Base-by-base conservation (phyloP, 2,888 invertebrate genomes). In the Empis stercorea region DNA sequence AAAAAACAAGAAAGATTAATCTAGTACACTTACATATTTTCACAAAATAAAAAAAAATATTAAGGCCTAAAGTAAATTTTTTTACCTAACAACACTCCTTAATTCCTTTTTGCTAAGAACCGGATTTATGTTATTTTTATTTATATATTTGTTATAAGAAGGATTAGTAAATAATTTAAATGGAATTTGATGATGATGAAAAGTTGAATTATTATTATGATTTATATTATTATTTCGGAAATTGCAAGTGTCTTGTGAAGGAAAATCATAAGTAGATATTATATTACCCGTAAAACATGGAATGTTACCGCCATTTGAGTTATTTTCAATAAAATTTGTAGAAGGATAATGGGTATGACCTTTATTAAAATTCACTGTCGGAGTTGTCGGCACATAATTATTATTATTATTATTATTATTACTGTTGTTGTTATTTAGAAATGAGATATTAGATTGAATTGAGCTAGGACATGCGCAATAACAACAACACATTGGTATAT, bases 61-160 rank as follows among this genome's bases (percentile, higher is more conserved):
- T 32, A 58, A 72, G 71, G 73, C 57, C 72, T 11, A 39, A 20
- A 51, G 44, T 45, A n/a, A 2, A 16, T 23, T 30, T n/a, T n/a
- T 74, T 53, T 57, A 61, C 61, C 61, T 61, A 46, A 61, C 57
- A 52, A 59, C 56, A 54, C 59, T 60, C 40, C 57, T 57, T 48
- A 61, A 51, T 54, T 58, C 58, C 49, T 59, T 56, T 49, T 56
- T 56, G 13, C 2, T n/a, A 46, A 57, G 54, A 40, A 50, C 30
- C 6, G 50, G 46, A 16, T 44, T 23, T 16, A 30, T 30, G 40
- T 5, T 4, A 27, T 27, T 20, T 4, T 5, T 27, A 34, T 48
- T 48, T 38, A 38, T 47, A 47, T 53, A 47, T 34, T 48, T 41
- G 30, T 46, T 30, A 42, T 39, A 44, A 43, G 45, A 4, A 14